phyloP scores from a whole-genome alignment of 2,888 invertebrate species.

The Tinea semifulvella region DNA sequence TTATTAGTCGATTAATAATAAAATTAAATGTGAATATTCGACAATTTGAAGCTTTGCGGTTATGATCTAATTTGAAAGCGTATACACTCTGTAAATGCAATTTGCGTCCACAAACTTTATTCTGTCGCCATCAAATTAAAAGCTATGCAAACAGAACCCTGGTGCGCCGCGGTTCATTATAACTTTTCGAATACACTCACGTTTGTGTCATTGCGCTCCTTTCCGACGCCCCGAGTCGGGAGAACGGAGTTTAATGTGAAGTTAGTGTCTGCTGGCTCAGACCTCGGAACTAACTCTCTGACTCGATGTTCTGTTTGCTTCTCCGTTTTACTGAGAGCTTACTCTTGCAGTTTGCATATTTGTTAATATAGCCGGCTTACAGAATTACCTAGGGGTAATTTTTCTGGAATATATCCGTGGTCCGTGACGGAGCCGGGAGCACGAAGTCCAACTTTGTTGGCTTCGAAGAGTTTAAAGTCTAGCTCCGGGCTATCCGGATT shows the following conservation, averaged over 20 bases:
- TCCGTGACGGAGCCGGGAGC: slow-evolving; percentile 1
- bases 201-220: slow-evolving; percentile 13
- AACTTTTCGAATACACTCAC: slow-evolving; percentile 15
- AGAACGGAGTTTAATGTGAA: slow-evolving; percentile 7
- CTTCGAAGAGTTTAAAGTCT: neutral
- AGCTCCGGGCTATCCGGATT: neutral
- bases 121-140: slow-evolving; percentile 12
- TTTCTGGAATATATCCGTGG: neutral
- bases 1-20: neutral
- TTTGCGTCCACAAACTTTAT: slow-evolving; percentile 9
- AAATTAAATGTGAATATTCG: neutral
- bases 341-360: neutral
- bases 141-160: slow-evolving; percentile 3
- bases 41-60: neutral
- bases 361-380: slow-evolving; percentile 5
- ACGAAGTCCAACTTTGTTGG: neutral
- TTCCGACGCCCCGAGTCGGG: neutral
- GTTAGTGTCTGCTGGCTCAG: slow-evolving; percentile 4
- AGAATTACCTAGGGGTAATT: too few relatives aligned
- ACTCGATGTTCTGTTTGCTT: slow-evolving; percentile 6
- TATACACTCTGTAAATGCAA: slow-evolving; percentile 5
- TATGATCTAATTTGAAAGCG: slow-evolving; percentile 6
- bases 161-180: slow-evolving; percentile 14
- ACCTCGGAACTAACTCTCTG: slow-evolving; percentile 4
- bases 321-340: neutral